These are phyloP conservation scores for Heliangelus exortis DNA, from an alignment of 2,797 vertebrate genomes.

Conservation along the genomic window DNA sequence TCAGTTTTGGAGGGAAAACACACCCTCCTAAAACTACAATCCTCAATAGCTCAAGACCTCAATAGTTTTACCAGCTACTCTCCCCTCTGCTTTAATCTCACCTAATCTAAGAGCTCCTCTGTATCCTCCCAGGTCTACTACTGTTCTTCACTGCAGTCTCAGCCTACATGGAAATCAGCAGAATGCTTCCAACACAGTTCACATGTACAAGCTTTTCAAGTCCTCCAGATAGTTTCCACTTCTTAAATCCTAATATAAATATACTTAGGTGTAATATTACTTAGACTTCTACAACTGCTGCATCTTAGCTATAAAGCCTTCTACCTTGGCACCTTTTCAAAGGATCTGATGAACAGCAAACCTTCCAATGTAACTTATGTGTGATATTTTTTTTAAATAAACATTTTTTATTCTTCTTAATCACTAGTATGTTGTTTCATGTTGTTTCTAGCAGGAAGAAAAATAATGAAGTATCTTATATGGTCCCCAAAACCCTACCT, in stretches of 20 bases:
- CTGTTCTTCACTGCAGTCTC: background rate
- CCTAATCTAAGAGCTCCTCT: background rate
- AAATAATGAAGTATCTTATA: background rate
- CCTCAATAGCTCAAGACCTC: background rate
- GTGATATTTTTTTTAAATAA: background rate
- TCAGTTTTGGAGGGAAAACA: background rate
- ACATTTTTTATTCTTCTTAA: background rate
- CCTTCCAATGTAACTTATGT: background rate
- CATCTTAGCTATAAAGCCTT: background rate
- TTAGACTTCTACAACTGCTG: background rate
- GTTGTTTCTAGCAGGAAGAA: background rate
- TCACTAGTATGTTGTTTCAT: background rate
- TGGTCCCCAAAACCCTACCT: background rate
- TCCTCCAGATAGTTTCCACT: slow-evolving; percentile 19
- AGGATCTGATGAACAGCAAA: slow-evolving; percentile 5
- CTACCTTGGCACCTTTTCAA: background rate
- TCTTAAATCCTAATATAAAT: slow-evolving; percentile 12
- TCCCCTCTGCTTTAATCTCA: background rate
- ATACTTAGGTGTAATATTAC: background rate
- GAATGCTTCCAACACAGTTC: background rate
- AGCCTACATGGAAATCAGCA: background rate
- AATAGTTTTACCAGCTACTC: background rate
- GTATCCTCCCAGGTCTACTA: background rate
- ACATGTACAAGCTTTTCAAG: background rate
- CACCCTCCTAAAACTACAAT: background rate